These are phyloP conservation scores for Pteronotus mesoamericanus DNA, from an alignment of 2,797 vertebrate species.

Conservation along the genomic window DNA sequence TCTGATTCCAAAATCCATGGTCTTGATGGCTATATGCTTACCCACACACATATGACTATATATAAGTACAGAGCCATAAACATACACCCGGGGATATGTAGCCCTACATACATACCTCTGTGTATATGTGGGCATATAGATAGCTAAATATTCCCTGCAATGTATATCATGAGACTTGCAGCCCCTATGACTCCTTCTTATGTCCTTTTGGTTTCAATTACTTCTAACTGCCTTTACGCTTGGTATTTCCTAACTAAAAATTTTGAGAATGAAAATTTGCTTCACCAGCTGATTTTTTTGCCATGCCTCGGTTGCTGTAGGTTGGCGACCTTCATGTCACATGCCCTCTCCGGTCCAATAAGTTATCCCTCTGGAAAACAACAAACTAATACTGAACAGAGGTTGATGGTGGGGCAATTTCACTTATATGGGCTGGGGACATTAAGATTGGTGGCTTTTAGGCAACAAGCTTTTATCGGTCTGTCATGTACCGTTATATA, in stretches of 20 bases:
- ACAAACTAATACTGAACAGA: not conserved
- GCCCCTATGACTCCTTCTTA: not conserved
- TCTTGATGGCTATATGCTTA: not conserved
- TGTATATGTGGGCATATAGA: not conserved
- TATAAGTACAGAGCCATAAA: not conserved
- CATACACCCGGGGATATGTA: not conserved
- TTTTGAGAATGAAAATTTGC: conserved; percentile 10
- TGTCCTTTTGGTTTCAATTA: not conserved
- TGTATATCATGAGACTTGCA: not conserved
- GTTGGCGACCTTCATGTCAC: not conserved
- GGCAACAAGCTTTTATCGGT: not conserved
- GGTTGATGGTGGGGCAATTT: not conserved
- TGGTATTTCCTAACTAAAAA: not conserved
- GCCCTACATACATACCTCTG: not conserved
- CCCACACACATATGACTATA: not conserved
- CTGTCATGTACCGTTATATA: not conserved
- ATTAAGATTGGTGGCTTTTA: not conserved
- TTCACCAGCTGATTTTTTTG: not conserved
- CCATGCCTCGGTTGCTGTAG: not conserved
- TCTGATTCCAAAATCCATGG: not conserved
- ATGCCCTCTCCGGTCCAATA: not conserved
- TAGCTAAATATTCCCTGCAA: not conserved
- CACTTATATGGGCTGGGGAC: not conserved
- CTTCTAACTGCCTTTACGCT: not conserved
- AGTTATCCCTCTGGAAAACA: not conserved